phyloP scores from a whole-genome alignment of 2,797 vertebrate genomes.

The Cynodonichthys magdalenae region DNA sequence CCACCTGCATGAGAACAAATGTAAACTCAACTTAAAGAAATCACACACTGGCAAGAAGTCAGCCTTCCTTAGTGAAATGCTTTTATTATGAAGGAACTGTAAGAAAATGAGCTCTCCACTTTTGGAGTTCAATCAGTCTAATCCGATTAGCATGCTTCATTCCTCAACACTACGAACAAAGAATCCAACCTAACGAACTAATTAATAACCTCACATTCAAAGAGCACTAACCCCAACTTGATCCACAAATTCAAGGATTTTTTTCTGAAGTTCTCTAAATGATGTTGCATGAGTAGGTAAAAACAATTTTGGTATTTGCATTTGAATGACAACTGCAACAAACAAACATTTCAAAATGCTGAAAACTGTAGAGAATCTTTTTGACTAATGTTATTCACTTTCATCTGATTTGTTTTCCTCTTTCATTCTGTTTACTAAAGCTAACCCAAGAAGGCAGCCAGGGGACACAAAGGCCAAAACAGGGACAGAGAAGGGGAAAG shows the following conservation, averaged over 20 bases:
- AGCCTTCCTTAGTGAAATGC: conserved; percentile 41
- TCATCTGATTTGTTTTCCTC: conserved; percentile 22
- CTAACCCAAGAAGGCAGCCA: conserved; percentile 61
- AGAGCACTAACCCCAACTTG: conserved; percentile 28
- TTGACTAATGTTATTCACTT: conserved; percentile 36
- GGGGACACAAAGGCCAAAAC: conserved; percentile 50
- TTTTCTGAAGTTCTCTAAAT: conserved; percentile 18
- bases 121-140: conserved; percentile 46
- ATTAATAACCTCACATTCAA: conserved; percentile 44
- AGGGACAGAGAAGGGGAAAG: conserved; percentile 28
- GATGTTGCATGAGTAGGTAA: not conserved
- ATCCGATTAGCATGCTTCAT: conserved; percentile 63
- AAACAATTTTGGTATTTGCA: conserved; percentile 7
- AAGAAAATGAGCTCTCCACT: conserved; percentile 39
- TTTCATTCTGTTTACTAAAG: conserved; percentile 43
- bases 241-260: conserved; percentile 7
- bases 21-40: conserved; percentile 23
- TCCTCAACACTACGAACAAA: conserved; percentile 47
- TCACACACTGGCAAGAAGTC: conserved; percentile 51
- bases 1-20: conserved; percentile 1
- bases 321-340: conserved; percentile 14
- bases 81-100: conserved; percentile 58
- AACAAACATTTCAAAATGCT: not conserved
- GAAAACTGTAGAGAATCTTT: conserved; percentile 18
- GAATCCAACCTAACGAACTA: conserved; percentile 44